phyloP scores from a whole-genome alignment of 2,888 invertebrate species.

The Cosmia trapezina region DNA sequence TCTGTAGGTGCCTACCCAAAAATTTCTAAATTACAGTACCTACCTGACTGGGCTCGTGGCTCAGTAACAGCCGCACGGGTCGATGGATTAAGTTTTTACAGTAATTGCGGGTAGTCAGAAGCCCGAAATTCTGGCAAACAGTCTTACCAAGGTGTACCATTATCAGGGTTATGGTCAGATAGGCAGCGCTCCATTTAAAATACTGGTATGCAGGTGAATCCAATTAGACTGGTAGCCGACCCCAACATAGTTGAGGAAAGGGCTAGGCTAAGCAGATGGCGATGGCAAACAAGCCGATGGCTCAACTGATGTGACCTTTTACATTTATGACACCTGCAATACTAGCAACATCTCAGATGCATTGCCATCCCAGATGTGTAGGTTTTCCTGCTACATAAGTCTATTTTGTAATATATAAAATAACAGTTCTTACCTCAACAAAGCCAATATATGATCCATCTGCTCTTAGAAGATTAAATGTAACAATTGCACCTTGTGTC shows the following conservation, averaged over 20 bases:
- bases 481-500: slow-evolving; percentile 96
- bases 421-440: slow-evolving; percentile 92
- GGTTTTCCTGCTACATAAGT: not conserved
- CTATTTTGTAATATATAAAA: not conserved
- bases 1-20: not conserved
- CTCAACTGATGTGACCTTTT: not conserved
- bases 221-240: not conserved
- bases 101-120: not conserved
- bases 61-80: not conserved
- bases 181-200: not conserved
- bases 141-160: not conserved
- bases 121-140: not conserved
- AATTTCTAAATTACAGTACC: not conserved
- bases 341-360: not conserved
- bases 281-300: not conserved
- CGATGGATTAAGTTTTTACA: not conserved
- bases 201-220: not conserved
- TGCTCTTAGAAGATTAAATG: slow-evolving; percentile 95
- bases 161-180: not conserved
- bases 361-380: not conserved
- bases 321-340: not conserved
- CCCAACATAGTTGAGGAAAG: too few species aligned
- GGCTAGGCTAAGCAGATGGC: not conserved
- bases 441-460: slow-evolving; percentile 96
- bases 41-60: not conserved